These are phyloP conservation scores for Bradypodion ventrale DNA, from an alignment of 2,797 vertebrate species.

Conservation along the genomic window DNA sequence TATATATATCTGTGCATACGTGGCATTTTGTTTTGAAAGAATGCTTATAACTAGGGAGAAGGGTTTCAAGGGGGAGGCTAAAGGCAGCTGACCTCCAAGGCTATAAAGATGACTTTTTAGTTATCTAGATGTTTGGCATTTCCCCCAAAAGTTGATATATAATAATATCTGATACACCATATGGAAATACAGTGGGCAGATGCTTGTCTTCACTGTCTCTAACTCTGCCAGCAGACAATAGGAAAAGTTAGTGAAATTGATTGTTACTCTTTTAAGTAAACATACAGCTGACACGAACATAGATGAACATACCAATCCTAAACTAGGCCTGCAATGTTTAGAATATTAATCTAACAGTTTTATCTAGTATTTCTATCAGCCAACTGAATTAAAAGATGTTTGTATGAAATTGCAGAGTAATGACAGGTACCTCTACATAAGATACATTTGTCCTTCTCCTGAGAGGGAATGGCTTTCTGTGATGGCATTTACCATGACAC, in stretches of 20 bases:
- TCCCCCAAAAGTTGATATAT: not conserved
- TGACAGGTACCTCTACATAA: not conserved
- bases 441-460: not conserved
- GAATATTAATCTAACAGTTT: not conserved
- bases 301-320: not conserved
- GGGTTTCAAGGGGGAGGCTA: not conserved
- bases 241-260: not conserved
- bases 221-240: not conserved
- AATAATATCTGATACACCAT: not conserved
- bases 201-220: not conserved
- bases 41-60: not conserved
- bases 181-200: not conserved
- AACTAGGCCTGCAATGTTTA: not conserved
- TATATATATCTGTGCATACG: not conserved
- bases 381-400: not conserved
- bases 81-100: not conserved
- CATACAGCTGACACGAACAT: not conserved
- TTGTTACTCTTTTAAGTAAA: not conserved
- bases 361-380: not conserved
- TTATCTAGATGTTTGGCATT: constrained; percentile 18
- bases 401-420: not conserved
- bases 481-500: not conserved
- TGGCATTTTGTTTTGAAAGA: constrained; percentile 26
- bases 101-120: constrained; percentile 13
- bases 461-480: not conserved